Evolutionary conservation across 2,113 vertebrate species (phyloP).

Genomic region (human): DNA sequence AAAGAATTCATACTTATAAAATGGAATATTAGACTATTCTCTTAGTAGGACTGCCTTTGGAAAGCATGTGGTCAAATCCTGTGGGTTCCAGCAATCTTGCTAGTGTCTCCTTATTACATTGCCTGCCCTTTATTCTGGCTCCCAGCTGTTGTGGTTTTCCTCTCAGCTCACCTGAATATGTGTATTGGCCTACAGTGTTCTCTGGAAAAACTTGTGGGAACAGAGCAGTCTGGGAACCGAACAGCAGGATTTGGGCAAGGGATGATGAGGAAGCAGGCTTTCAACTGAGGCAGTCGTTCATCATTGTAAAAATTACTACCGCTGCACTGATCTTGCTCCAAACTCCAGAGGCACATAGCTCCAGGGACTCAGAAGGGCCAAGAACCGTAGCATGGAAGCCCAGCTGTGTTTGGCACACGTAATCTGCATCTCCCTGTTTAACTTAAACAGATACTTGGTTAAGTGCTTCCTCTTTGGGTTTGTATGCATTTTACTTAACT

Average conservation of each 20-base stretch:
- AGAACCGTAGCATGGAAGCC: fast-evolving
- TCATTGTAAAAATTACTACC: not conserved
- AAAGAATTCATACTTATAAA: not conserved
- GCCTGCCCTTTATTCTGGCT: not conserved
- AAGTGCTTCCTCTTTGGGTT: not conserved
- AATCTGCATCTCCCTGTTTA: not conserved
- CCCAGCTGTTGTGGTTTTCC: not conserved
- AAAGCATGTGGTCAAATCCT: not conserved
- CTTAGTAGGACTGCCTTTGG: not conserved
- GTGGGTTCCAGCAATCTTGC: not conserved
- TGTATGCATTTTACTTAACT: not conserved
- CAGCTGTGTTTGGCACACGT: not conserved
- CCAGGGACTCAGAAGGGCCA: not conserved
- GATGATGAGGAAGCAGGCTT: not conserved
- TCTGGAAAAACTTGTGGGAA: not conserved
- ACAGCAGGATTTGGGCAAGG: not conserved
- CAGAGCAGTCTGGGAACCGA: not conserved
- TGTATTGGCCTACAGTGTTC: not conserved
- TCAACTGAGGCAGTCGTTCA: not conserved
- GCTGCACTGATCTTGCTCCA: not conserved
- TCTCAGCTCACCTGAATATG: not conserved
- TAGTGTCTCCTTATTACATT: not conserved
- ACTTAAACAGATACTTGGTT: not conserved
- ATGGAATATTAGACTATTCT: not conserved
- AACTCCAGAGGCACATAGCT: not conserved